phyloP scores from a whole-genome alignment of 2,888 invertebrate species.

The Protula sp. region DNA sequence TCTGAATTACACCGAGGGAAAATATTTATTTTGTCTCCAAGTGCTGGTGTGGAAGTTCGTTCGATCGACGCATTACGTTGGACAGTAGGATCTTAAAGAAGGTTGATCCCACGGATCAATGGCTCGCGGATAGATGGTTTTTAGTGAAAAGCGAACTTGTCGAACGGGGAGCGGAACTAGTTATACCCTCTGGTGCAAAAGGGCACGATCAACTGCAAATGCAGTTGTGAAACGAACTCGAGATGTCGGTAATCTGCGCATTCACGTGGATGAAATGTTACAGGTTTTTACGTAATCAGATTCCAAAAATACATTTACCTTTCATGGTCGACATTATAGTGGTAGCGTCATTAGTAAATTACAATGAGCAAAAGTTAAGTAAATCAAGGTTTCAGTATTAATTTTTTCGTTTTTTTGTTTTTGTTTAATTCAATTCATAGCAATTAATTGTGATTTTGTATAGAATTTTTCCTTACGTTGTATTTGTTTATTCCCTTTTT shows the following conservation, averaged over 20 bases:
- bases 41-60: not conserved
- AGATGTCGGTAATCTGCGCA: not conserved
- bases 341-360: no score
- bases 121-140: not conserved
- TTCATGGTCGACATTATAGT: no score
- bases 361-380: no score
- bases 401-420: no score
- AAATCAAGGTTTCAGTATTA: no score
- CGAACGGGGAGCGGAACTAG: not conserved
- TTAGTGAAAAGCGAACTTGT: not conserved
- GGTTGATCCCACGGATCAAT: not conserved
- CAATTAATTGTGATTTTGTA: no score
- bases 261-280: not conserved
- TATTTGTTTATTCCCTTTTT: no score
- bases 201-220: not conserved
- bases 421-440: no score
- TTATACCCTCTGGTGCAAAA: not conserved
- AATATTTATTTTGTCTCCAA: not conserved
- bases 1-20: not conserved
- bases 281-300: no score
- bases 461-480: no score
- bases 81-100: not conserved
- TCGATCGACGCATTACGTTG: not conserved
- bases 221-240: not conserved
- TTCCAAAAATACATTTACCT: no score